Percentiles rank a stretch among this genome's conserved stretches.
These are phyloP conservation scores for Nibea coibor DNA, from an alignment of 2,113 vertebrate species.

Conservation along the genomic window DNA sequence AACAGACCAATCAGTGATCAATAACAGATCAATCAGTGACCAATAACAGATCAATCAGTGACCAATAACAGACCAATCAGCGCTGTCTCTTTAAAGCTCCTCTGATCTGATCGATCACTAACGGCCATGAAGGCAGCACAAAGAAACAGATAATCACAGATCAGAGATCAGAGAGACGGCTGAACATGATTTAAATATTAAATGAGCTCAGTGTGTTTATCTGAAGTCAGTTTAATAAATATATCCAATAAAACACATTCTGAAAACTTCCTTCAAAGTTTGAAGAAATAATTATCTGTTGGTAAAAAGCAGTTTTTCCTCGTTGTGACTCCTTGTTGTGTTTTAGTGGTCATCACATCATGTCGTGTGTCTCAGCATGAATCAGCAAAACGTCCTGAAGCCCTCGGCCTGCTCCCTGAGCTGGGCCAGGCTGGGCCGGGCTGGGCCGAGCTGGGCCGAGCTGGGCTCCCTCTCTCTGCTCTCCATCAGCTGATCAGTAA, in stretches of 20 bases:
- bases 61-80: constrained; percentile 48
- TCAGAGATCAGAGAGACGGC: not conserved
- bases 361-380: constrained; percentile 48
- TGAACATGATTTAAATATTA: too few relatives aligned
- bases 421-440: too few relatives aligned
- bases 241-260: too few relatives aligned
- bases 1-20: constrained; percentile 39
- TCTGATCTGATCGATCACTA: constrained; percentile 29
- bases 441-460: too few relatives aligned
- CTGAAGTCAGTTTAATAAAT: too few relatives aligned
- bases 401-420: not conserved
- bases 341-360: too few relatives aligned
- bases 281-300: too few relatives aligned
- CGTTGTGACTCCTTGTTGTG: too few relatives aligned
- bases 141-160: not conserved
- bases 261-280: too few relatives aligned
- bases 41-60: constrained; percentile 18
- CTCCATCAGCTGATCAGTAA: constrained; percentile 15
- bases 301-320: too few relatives aligned
- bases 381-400: constrained; percentile 24
- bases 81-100: not conserved
- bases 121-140: not conserved
- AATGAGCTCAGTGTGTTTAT: too few relatives aligned
- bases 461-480: too few relatives aligned
- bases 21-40: constrained; percentile 35